Conservation (phyloP, 2,888 invertebrate genomes). For the Eutolmus rufibarbis region DNA sequence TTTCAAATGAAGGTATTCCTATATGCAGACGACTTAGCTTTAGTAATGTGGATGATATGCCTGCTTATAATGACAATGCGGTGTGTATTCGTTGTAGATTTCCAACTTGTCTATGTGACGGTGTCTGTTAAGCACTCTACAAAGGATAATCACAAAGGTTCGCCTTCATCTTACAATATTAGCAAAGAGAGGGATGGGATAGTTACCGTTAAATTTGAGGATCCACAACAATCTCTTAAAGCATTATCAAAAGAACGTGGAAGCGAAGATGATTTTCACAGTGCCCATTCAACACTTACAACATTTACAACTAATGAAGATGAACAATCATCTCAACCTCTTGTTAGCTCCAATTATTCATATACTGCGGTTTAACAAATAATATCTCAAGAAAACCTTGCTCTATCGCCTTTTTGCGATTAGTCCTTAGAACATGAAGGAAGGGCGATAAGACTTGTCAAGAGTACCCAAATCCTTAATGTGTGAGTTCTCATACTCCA, state of each 20-base stretch:
- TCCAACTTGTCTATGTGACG: neutral
- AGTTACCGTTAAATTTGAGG: neutral
- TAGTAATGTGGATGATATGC: neutral
- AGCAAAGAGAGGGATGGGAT: neutral
- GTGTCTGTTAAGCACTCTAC: neutral
- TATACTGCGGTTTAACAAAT: neutral
- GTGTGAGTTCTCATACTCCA: too few relatives aligned
- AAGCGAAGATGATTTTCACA: slow-evolving; percentile 20
- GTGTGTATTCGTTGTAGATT: neutral
- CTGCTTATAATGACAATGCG: neutral
- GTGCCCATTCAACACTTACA: slow-evolving; percentile 4
- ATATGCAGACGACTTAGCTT: neutral
- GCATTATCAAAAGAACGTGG: neutral
- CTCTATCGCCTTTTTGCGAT: too few relatives aligned
- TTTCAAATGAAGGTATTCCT: neutral
- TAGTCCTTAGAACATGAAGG: too few relatives aligned
- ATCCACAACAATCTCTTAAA: neutral
- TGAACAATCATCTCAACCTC: neutral
- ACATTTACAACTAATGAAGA: neutral
- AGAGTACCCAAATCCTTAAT: too few relatives aligned
- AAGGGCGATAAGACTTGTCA: too few relatives aligned
- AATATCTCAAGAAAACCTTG: too few relatives aligned
- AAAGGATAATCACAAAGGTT: neutral
- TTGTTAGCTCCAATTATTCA: neutral
- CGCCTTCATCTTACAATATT: neutral